These are phyloP conservation scores for Drosophila falleni DNA, from an alignment of 2,888 invertebrate species.

Conservation along the genomic window DNA sequence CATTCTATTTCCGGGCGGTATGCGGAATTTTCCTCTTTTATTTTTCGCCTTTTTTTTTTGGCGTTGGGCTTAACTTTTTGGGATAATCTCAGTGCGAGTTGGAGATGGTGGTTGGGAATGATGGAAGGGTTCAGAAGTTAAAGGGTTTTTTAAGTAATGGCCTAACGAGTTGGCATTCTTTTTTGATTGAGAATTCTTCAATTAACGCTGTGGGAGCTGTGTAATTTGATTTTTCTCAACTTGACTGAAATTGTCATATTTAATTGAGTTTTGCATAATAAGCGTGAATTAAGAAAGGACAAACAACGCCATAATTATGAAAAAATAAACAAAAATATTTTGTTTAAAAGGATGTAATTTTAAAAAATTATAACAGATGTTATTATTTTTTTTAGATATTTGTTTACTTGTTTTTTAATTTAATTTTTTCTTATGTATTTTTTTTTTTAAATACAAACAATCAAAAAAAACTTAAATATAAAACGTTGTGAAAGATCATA, in stretches of 20 bases:
- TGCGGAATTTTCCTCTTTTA: constrained; percentile 16
- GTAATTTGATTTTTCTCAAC: constrained; percentile 64
- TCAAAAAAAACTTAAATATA: background rate
- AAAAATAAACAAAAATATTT: constrained; percentile 7
- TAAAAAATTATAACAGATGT: background rate
- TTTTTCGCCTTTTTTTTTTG: background rate
- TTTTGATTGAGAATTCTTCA: constrained; percentile 67
- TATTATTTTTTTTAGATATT: too few species aligned
- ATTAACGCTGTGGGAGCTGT: constrained; percentile 72
- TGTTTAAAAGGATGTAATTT: background rate
- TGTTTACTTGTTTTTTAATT: too few species aligned
- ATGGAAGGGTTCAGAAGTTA: constrained; percentile 20
- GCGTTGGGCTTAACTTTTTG: constrained; percentile 12
- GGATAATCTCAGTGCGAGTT: constrained; percentile 18
- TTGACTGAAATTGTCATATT: constrained; percentile 23
- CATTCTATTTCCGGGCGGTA: constrained; percentile 49
- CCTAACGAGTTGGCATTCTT: constrained; percentile 68
- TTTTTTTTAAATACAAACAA: too few species aligned
- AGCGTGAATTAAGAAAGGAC: background rate
- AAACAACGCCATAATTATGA: constrained; percentile 14
- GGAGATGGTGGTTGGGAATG: constrained; percentile 14
- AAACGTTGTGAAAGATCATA: background rate
- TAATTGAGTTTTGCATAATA: constrained; percentile 52
- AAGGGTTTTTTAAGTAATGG: constrained; percentile 60
- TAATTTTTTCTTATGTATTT: too few species aligned